A percentile compares a stretch with the other conserved stretches of the same genome.
Conservation (phyloP, 1,140 invertebrate species). For the Trachelipus rathkii region DNA sequence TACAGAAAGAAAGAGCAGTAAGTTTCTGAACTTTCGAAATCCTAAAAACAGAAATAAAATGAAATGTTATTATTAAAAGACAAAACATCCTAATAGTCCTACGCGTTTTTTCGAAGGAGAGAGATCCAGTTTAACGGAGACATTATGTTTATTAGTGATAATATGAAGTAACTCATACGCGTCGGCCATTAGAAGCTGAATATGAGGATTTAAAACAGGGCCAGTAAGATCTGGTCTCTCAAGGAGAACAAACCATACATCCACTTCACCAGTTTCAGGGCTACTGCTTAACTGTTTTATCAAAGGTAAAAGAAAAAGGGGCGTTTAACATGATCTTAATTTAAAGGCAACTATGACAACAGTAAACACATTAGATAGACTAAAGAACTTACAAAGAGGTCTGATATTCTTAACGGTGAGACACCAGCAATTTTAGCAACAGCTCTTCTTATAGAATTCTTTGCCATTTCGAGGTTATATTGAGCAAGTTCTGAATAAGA, state of each 20-base stretch:
- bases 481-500: slow-evolving; percentile 45
- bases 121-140: slow-evolving; percentile 48
- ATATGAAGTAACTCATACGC: slow-evolving; percentile 49
- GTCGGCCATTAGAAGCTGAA: slow-evolving; percentile 46
- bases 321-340: neutral
- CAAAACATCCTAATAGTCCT: slow-evolving; percentile 6
- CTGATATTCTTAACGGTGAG: slow-evolving; percentile 49
- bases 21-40: too few species aligned
- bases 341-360: neutral
- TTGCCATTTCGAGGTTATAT: slow-evolving; percentile 46
- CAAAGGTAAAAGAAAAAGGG: slow-evolving; percentile 18
- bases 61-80: too few species aligned
- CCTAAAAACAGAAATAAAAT: too few species aligned
- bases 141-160: slow-evolving; percentile 48
- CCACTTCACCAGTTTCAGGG: slow-evolving; percentile 34
- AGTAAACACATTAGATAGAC: neutral
- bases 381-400: slow-evolving; percentile 48
- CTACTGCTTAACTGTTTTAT: slow-evolving; percentile 41
- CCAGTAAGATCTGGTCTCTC: slow-evolving; percentile 43
- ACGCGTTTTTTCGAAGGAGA: slow-evolving; percentile 48
- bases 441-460: slow-evolving; percentile 50
- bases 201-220: slow-evolving; percentile 33
- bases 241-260: slow-evolving; percentile 47
- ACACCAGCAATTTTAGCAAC: slow-evolving; percentile 50
- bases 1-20: too few species aligned